Base-by-base conservation (phyloP, 2,888 invertebrate species). In the Eristalinus aeneus region DNA sequence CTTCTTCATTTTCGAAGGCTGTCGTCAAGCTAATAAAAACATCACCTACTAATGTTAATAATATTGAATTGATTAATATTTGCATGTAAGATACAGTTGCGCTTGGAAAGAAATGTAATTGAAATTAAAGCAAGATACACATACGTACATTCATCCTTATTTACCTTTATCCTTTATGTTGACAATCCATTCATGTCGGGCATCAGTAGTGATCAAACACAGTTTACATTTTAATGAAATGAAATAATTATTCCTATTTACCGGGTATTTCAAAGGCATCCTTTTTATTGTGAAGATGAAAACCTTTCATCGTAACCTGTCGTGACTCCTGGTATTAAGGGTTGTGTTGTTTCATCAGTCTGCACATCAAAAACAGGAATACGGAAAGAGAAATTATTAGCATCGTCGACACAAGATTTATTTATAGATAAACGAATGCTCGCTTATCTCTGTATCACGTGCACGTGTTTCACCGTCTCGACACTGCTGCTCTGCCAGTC, bases 181-280 rank as follows among this genome's bases (percentile, higher is more conserved):
- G 46, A 16, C 46, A 46, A 16, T 46, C 16, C n/a, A 46, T 46
- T 16, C 2, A n/a, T 39, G 39, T 2, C 39, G 46, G 16, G 46
- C n/a, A 16, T 16, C n/a, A n/a, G n/a, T 16, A 16, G 46, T 16
- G 16, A 46, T 46, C 16, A 16, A 46, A 16, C 46, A 36, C n/a
- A 60, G 31, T 27, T 11, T 8, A 71, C 36, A 71, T 60, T 60
- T 60, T 27, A 71, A 31, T 60, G 60, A 71, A 71, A 71, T 56
- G 11, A 11, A 60, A 58, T 11, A 60, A 58, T 11, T 71, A 36
- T 36, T 69, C 6, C 23, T 23, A 56, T 56, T 39, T 16, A 16
- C 46, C 16, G 46, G n/a, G n/a, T 16, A 46, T 39, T 31, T 31
- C 8, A 9, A 11, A 32, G 5, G 36, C 23, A 36, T 36, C 20